phyloP scores from a whole-genome alignment of 2,888 invertebrate genomes.

The Escarpia spicata region DNA sequence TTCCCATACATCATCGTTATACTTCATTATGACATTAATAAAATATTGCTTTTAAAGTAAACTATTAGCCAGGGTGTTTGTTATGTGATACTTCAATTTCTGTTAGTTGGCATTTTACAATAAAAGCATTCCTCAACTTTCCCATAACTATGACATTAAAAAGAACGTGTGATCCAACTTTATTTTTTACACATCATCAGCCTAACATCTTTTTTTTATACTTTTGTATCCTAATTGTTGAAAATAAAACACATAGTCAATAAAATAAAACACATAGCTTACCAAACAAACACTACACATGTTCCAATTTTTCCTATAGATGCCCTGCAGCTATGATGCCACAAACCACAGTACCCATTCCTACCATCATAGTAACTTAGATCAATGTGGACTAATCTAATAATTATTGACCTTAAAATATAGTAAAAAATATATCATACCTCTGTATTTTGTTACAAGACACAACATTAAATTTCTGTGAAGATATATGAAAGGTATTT shows the following conservation, averaged over 20 bases:
- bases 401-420: background rate
- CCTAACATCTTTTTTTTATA: background rate
- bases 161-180: background rate
- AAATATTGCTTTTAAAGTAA: background rate
- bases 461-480: background rate
- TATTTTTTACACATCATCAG: background rate
- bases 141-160: background rate
- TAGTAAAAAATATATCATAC: background rate
- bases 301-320: background rate
- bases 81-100: background rate
- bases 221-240: background rate
- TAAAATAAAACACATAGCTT: too few species aligned
- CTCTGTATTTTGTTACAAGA: background rate
- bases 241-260: background rate
- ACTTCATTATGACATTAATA: background rate
- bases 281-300: background rate
- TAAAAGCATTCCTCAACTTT: background rate
- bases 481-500: background rate
- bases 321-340: background rate
- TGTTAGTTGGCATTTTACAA: background rate
- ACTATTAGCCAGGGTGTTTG: background rate
- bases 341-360: background rate
- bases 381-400: background rate
- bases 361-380: background rate
- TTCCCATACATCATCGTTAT: background rate